phyloP scores from a whole-genome alignment of 2,888 invertebrate species.

The Crepidodera aurea region DNA sequence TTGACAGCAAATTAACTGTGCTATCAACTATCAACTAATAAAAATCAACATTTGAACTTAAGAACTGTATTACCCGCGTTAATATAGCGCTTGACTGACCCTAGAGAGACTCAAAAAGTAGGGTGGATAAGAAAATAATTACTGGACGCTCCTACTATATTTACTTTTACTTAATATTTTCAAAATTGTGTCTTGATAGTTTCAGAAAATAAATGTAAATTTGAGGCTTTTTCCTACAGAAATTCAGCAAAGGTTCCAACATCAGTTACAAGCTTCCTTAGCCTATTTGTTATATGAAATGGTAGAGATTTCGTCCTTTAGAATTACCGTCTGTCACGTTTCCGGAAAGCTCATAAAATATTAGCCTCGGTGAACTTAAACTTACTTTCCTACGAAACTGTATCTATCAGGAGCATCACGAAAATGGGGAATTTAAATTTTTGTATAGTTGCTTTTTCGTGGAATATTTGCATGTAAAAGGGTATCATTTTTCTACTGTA shows the following conservation, averaged over 20 bases:
- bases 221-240: background rate
- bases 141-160: no score
- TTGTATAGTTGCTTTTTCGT: background rate
- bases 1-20: no score
- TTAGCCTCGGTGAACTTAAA: constrained; percentile 3
- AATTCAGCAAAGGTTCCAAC: background rate
- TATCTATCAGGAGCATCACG: constrained; percentile 2
- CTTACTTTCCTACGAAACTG: constrained; percentile 1
- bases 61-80: no score
- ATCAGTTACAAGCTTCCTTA: constrained; percentile 9
- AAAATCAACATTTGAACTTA: no score
- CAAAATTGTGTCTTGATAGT: no score
- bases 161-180: no score
- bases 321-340: constrained; percentile 15
- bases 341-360: constrained; percentile 6
- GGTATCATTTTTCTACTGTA: background rate
- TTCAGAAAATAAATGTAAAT: no score
- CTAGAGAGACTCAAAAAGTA: no score
- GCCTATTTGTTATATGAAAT: constrained; percentile 2
- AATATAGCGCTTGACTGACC: no score
- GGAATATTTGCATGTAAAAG: constrained; percentile 2
- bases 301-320: constrained; percentile 4
- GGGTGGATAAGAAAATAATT: no score
- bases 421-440: constrained; percentile 1
- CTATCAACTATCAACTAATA: no score